Conservation (phyloP, 2,113 vertebrate genomes). For the Caranx ignobilis region DNA sequence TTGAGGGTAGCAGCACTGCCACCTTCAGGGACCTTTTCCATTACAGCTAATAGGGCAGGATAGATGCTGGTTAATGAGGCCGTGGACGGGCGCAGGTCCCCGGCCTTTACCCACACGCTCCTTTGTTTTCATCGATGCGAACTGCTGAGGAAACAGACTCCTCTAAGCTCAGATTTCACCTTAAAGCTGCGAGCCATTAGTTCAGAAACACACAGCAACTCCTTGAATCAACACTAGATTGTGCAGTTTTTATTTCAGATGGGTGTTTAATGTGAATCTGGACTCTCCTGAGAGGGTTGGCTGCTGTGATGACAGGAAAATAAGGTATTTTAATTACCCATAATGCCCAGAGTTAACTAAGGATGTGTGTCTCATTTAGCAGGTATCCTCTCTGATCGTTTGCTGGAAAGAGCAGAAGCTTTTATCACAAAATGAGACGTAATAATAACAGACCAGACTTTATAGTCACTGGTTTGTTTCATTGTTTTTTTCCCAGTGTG, state of each 20-base stretch:
- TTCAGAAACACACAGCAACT: neutral
- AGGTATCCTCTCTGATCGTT: no score
- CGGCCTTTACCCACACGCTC: constrained; percentile 20
- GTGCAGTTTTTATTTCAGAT: neutral
- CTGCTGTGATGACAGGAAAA: no score
- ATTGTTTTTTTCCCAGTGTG: neutral
- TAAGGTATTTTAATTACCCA: no score
- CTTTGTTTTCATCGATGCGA: constrained; percentile 42
- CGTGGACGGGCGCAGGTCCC: neutral
- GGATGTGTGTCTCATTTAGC: no score
- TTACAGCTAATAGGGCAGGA: constrained; percentile 48
- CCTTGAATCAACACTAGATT: neutral
- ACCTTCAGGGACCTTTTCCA: constrained; percentile 50
- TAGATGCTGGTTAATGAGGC: constrained; percentile 64
- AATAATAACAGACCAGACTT: neutral
- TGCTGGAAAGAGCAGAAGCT: no score
- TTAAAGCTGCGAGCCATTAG: neutral
- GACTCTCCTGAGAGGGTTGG: neutral
- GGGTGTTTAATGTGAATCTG: neutral
- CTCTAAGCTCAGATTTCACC: constrained; percentile 9
- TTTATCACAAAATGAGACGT: no score
- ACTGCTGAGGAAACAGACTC: constrained; percentile 21
- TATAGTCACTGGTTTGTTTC: neutral
- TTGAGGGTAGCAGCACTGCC: constrained; percentile 9
- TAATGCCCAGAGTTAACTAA: neutral